Evolutionary conservation across 2,797 vertebrate genomes (phyloP).

Genomic region (Micrastur ruficollis): DNA sequence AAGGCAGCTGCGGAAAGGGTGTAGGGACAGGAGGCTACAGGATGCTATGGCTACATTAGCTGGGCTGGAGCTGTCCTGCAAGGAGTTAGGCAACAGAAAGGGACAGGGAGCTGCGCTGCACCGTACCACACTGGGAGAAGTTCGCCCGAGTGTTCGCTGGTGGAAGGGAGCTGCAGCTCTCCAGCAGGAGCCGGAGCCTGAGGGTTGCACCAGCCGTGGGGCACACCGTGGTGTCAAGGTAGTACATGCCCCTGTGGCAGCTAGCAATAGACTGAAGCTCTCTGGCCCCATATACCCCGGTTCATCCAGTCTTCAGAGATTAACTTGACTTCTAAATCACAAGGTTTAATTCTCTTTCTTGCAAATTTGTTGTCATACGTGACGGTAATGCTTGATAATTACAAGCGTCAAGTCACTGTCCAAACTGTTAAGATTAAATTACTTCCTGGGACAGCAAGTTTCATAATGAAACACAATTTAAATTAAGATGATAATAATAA

Average conservation of each 20-base stretch:
- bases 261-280: not conserved
- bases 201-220: rapidly evolving
- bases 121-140: rapidly evolving
- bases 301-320: not conserved
- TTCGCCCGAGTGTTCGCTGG: not conserved
- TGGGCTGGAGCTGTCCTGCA: not conserved
- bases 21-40: not conserved
- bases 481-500: not conserved
- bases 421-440: not conserved
- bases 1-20: not conserved
- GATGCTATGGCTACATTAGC: not conserved
- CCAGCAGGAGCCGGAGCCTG: not conserved
- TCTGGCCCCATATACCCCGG: not conserved
- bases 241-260: not conserved
- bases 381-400: not conserved
- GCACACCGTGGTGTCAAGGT: not conserved
- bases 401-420: not conserved
- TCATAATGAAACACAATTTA: not conserved
- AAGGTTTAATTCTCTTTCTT: constrained; percentile 7
- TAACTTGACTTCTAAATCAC: constrained; percentile 24
- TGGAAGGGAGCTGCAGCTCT: not conserved
- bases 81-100: not conserved
- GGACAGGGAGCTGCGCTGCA: not conserved
- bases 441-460: not conserved
- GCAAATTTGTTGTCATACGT: not conserved